Base-by-base conservation (phyloP, 2,113 vertebrate genomes). In the Notechis scutatus region DNA sequence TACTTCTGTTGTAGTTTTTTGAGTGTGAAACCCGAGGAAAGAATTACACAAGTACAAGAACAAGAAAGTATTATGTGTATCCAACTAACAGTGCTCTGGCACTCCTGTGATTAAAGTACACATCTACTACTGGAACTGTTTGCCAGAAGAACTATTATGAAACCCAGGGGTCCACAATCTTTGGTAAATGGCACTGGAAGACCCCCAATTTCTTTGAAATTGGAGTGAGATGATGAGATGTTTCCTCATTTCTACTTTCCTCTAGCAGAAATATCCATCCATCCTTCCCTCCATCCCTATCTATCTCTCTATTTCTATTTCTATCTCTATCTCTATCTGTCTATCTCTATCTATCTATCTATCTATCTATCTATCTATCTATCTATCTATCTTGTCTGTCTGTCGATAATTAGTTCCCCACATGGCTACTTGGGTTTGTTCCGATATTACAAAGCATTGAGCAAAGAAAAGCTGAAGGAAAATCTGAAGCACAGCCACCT, bases 1-100 rank as follows among this genome's bases (percentile, higher is more conserved):
- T 54, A 54, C 50, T 55, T 88, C 87, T 54, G 26, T 88, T n/a
- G 50, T 20, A 88, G 50, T 34, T 54, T n/a, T 87, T 55, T 20
- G 50, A 88, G 29, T 88, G 6, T 20, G 50, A 88, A 54, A 54
- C 87, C 87, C 10, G 50, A 88, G 50, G 87, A 54, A 88, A 88
- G n/a, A 55, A 88, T 88, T 88, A 55, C 87, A 55, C 50, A 88
- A 54, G 15, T n/a, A 88, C 87, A 34, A 88, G 87, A 34, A 88
- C 87, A 88, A 54, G 50, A 4, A 47, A 50, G n/a, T 88, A 14
- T 88, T 54, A 54, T 34, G 50, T 88, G 87, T 26, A 88, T 34
- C 5, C 18, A 55, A 34, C 29, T 24, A 88, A 34, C 34, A 88
- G n/a, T 88, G 15, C 29, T n/a, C 7, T n/a, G 15, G 50, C 87